Percentiles rank a stretch among this genome's conserved stretches.
These are phyloP conservation scores for Nephrocerus scutellatus DNA, from an alignment of 2,888 invertebrate genomes.

Conservation along the genomic window DNA sequence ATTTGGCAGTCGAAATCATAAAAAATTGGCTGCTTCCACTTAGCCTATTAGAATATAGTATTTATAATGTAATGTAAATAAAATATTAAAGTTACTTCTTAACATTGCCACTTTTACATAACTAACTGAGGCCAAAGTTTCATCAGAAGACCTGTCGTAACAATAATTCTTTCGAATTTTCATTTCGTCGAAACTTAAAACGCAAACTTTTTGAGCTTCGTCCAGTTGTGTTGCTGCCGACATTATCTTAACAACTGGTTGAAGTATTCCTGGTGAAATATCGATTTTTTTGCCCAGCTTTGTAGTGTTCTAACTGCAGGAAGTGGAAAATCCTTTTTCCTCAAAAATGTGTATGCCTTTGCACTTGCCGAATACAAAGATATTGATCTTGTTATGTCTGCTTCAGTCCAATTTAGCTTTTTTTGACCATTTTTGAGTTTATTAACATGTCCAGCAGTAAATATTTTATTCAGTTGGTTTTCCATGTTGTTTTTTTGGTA, in stretches of 20 bases:
- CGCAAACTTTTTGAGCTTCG: slow-evolving; percentile 9
- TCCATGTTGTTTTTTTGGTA: slow-evolving; percentile 13
- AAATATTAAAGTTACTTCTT: slow-evolving; percentile 14
- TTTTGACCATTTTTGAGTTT: slow-evolving; percentile 7
- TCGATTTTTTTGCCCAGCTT: slow-evolving; percentile 18
- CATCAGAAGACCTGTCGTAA: slow-evolving; percentile 12
- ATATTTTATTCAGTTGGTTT: slow-evolving; percentile 4
- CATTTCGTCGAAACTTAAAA: slow-evolving; percentile 16
- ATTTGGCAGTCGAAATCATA: slow-evolving; percentile 19
- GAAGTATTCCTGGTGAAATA: slow-evolving; percentile 15
- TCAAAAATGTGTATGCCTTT: slow-evolving; percentile 17
- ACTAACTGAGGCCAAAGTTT: slow-evolving; percentile 5
- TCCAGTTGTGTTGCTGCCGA: slow-evolving; percentile 9
- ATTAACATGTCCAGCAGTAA: slow-evolving; percentile 13
- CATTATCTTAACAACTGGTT: slow-evolving; percentile 17
- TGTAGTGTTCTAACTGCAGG: slow-evolving; percentile 19
- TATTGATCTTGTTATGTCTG: slow-evolving; percentile 15
- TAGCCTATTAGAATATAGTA: slow-evolving; percentile 8
- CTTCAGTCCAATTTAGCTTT: slow-evolving; percentile 12
- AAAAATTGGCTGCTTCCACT: slow-evolving; percentile 19
- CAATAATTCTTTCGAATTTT: slow-evolving; percentile 8
- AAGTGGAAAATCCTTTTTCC: slow-evolving; percentile 16
- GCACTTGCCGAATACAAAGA: slow-evolving; percentile 16
- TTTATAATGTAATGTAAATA: too few species aligned
- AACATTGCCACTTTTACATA: slow-evolving; percentile 14